Percentiles rank a stretch among this genome's conserved stretches.
Evolutionary conservation across 2,888 invertebrate genomes (phyloP).

Genomic region (Metacarcinus magister): DNA sequence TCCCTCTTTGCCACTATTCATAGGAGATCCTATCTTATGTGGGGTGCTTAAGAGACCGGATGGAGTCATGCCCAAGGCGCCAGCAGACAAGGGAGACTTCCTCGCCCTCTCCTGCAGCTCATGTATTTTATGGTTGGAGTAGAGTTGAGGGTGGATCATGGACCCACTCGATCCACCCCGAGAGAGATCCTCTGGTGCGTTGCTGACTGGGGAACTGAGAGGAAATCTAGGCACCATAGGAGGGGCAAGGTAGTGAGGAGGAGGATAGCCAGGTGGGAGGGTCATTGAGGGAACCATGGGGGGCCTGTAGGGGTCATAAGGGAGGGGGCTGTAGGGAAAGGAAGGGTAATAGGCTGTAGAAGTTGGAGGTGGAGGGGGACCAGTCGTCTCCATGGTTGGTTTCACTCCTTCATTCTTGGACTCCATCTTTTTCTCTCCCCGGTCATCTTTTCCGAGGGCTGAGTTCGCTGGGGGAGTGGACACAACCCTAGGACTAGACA

Average conservation of each 20-base stretch:
- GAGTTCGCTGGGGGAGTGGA: conserved; percentile 76
- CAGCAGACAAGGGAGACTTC: conserved; percentile 76
- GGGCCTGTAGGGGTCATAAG: conserved; percentile 77
- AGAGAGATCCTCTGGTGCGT: conserved; percentile 78
- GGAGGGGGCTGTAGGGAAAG: conserved; percentile 73
- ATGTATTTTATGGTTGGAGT: conserved; percentile 79
- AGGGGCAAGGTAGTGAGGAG: conserved; percentile 71
- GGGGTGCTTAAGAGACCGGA: conserved; percentile 64
- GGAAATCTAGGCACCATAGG: conserved; percentile 74
- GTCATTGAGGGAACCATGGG: conserved; percentile 75
- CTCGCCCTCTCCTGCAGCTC: conserved; percentile 78
- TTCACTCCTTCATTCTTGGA: conserved; percentile 81
- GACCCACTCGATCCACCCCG: conserved; percentile 73
- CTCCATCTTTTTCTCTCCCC: conserved; percentile 74
- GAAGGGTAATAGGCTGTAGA: conserved; percentile 79
- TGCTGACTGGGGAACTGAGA: conserved; percentile 64
- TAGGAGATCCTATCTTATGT: conserved; percentile 72
- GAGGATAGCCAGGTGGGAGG: conserved; percentile 75
- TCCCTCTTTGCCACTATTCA: conserved; percentile 73
- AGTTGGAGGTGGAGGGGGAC: conserved; percentile 81
- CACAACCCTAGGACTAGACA: conserved; percentile 80
- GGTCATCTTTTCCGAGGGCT: conserved; percentile 58
- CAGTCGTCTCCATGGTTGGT: conserved; percentile 81
- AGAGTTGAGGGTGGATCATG: conserved; percentile 73
- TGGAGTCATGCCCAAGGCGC: conserved; percentile 68